phyloP scores from a whole-genome alignment of 2,797 vertebrate genomes.

The Channallabes apus region DNA sequence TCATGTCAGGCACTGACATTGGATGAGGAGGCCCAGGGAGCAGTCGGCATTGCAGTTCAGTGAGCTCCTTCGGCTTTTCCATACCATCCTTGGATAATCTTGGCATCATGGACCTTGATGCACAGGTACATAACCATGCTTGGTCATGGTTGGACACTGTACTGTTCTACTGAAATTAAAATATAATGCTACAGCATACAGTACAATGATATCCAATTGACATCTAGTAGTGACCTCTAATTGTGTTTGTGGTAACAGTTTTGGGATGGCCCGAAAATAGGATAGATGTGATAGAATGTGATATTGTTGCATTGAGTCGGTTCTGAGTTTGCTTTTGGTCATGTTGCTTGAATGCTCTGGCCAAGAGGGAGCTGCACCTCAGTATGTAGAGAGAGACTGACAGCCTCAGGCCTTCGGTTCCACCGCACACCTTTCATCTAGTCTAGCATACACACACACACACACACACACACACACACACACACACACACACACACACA shows the following conservation, averaged over 20 bases:
- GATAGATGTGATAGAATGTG: background rate
- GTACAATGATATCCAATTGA: too few relatives aligned
- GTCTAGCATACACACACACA: too few relatives aligned
- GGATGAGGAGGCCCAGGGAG: too few relatives aligned
- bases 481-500: too few relatives aligned
- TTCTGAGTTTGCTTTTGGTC: constrained; percentile 31
- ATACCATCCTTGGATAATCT: background rate
- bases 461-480: too few relatives aligned
- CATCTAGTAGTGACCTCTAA: background rate
- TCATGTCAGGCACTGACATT: background rate
- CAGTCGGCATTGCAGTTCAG: background rate
- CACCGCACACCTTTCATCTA: constrained; percentile 18
- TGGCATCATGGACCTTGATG: background rate
- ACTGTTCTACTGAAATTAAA: background rate
- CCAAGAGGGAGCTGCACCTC: constrained; percentile 31
- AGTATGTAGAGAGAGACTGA: constrained; percentile 34
- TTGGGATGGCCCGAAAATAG: background rate
- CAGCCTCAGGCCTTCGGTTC: constrained; percentile 28
- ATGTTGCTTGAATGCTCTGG: constrained; percentile 35
- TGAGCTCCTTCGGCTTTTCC: background rate
- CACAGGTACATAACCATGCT: background rate
- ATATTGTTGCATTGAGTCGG: background rate
- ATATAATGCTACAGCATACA: background rate
- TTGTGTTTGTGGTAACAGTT: background rate
- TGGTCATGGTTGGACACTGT: background rate